Conservation (phyloP, 2,888 invertebrate genomes). For the Agrochola lychnidis region DNA sequence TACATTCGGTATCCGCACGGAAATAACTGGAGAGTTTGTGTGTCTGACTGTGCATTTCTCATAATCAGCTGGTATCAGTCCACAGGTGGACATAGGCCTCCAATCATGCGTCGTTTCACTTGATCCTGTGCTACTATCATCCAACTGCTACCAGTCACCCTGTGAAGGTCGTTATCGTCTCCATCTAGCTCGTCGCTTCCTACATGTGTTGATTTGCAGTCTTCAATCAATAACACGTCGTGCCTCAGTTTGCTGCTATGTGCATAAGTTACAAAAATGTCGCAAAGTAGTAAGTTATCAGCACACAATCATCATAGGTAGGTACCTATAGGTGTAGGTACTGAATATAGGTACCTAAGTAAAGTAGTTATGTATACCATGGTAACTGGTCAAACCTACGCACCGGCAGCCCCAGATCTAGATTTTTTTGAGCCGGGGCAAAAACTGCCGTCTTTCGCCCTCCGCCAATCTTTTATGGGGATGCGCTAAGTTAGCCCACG, state of each 20-base stretch:
- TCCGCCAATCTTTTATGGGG: too few relatives aligned
- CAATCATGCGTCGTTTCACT: background rate
- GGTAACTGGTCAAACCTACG: background rate
- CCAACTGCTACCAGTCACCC: too few relatives aligned
- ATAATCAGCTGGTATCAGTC: background rate
- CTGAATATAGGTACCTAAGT: background rate
- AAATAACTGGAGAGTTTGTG: background rate
- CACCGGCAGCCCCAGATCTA: too few relatives aligned
- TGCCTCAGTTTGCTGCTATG: background rate
- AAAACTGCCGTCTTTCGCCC: too few relatives aligned
- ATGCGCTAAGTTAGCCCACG: too few relatives aligned
- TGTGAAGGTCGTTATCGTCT: background rate
- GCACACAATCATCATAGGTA: background rate
- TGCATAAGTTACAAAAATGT: background rate
- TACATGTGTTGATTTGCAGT: background rate
- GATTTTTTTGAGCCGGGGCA: too few relatives aligned
- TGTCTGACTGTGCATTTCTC: background rate
- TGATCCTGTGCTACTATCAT: background rate
- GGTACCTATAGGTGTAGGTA: background rate
- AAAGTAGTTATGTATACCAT: background rate
- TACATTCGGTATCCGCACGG: background rate
- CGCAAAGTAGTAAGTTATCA: background rate
- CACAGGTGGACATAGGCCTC: background rate
- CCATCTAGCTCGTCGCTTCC: background rate
- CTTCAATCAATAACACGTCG: background rate